Base-by-base conservation (phyloP, 2,888 invertebrate species). In the Papilio gigon region DNA sequence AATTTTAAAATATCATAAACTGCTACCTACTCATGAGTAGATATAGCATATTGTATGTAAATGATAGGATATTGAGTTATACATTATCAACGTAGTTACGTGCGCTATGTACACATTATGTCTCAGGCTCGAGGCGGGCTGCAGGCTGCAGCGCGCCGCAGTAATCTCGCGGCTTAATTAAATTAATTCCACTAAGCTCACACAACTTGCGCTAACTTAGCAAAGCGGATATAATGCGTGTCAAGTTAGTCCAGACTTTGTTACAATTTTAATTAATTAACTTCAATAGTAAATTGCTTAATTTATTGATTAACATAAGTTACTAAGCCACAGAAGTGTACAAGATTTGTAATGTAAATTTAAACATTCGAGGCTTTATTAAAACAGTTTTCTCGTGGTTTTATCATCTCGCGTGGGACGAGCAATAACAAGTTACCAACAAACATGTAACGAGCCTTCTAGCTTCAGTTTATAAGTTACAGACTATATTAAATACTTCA, bases 141-240 rank as follows among this genome's bases (percentile, higher is more conserved):
- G 44, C 44, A 53, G n/a, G 8, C 8, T 30, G 53, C 27, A 30
- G 27, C 30, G 30, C 30, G 30, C 53, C 53, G 53, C 53, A 56
- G 30, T 56, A 56, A 56, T 56, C n/a, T 56, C 53, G 53, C 30
- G 27, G 53, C 30, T 56, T 30, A 56, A 56, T 53, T 53, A 30
- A 56, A 56, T 56, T 56, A 56, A 56, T 56, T 56, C 53, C 53
- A 56, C 30, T 30, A 56, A 56, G 53, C 53, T 27, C 53, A 56
- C 53, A 56, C 53, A 56, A 56, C 30, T 56, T 56, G 53, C 53
- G 17, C 4, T 56, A 17, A 56, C 27, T 56, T 56, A 56, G 30
- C 30, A 30, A 27, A 8, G 11, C 6, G 30, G 53, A 56, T 53
- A 53, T 56, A 30, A 56, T 53, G 27, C 30, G 25, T n/a, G 53